These are phyloP conservation scores for Byasa hedistus DNA, from an alignment of 2,888 invertebrate genomes.

Conservation along the genomic window DNA sequence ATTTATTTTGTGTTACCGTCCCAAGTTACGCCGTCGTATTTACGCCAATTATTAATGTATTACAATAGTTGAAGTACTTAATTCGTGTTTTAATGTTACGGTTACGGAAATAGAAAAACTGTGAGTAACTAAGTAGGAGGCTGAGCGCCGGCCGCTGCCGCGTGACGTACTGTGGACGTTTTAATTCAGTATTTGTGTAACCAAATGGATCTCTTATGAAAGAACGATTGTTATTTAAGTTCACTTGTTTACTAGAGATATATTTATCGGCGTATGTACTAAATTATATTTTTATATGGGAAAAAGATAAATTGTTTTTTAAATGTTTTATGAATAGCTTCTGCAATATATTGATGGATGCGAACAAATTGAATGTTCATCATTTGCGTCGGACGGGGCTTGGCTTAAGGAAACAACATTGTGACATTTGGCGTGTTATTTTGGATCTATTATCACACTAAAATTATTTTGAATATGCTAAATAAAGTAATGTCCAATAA, in stretches of 20 bases:
- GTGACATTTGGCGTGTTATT: neutral
- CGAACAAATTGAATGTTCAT: too few relatives aligned
- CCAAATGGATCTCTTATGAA: constrained; percentile 2
- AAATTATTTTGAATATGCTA: constrained; percentile 26
- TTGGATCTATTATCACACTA: constrained; percentile 12
- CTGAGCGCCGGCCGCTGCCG: neutral
- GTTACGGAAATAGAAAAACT: neutral
- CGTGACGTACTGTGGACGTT: neutral
- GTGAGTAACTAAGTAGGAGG: neutral
- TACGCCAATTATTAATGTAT: neutral
- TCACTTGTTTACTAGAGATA: constrained; percentile 3
- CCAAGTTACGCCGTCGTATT: constrained; percentile 11
- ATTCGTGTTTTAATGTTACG: neutral
- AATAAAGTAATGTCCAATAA: constrained; percentile 24
- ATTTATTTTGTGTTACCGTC: constrained; percentile 22
- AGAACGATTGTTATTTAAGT: neutral
- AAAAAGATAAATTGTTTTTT: constrained; percentile 3
- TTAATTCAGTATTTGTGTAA: neutral
- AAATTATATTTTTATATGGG: constrained; percentile 25
- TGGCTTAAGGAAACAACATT: constrained; percentile 2
- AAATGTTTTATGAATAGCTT: constrained; percentile 1
- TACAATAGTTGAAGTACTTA: constrained; percentile 21
- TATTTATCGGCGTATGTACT: constrained; percentile 7
- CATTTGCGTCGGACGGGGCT: neutral
- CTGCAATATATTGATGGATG: neutral